Conservation (phyloP, 1,140 invertebrate genomes). For the Dinothrombium tinctorium region DNA sequence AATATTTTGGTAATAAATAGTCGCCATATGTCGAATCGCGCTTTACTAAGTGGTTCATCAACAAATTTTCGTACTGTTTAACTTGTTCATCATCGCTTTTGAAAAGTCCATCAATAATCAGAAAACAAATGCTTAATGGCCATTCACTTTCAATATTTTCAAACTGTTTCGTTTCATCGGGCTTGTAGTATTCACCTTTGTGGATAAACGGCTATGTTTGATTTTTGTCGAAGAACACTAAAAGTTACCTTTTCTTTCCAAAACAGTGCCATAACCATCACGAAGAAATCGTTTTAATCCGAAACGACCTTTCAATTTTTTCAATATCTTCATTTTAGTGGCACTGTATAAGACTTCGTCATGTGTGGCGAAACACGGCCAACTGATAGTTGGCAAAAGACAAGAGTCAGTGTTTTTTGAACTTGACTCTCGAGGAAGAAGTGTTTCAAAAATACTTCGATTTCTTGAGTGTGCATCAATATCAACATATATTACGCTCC, state of each 20-base stretch:
- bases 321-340: conserved; percentile 66
- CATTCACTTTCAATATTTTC: conserved; percentile 92
- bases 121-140: conserved; percentile 82
- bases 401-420: conserved; percentile 38
- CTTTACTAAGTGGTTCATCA: conserved; percentile 25
- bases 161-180: conserved; percentile 47
- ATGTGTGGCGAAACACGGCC: conserved; percentile 92
- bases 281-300: conserved; percentile 85
- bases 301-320: conserved; percentile 60
- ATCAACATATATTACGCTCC: conserved; percentile 96
- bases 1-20: conserved; percentile 46
- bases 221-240: too few relatives aligned
- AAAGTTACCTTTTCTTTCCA: conserved; percentile 25
- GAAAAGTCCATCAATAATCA: conserved; percentile 69
- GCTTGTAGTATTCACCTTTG: conserved; percentile 34
- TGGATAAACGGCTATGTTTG: not conserved
- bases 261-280: conserved; percentile 72
- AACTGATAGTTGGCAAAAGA: conserved; percentile 72
- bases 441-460: conserved; percentile 92
- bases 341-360: conserved; percentile 60
- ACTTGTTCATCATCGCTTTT: conserved; percentile 58
- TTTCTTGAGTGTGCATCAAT: conserved; percentile 98
- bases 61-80: conserved; percentile 61
- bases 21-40: conserved; percentile 13
- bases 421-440: conserved; percentile 88